Conservation (phyloP, 2,113 vertebrate species). For the Bos indicus region DNA sequence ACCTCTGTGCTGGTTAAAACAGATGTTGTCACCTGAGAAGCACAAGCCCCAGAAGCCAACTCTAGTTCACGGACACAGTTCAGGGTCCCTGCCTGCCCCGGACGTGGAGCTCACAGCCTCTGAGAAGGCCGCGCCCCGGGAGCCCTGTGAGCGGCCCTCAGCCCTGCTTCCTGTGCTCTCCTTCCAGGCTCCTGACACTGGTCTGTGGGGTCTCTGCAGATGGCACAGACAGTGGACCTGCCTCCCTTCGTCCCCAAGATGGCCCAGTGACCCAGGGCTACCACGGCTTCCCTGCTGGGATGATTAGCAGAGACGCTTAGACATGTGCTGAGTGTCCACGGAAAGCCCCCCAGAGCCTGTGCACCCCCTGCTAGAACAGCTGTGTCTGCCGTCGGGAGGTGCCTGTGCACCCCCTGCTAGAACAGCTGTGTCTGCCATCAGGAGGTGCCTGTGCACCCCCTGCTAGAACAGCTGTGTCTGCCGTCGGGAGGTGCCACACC, state of each 20-base stretch:
- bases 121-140: not conserved
- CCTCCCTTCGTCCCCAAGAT: not conserved
- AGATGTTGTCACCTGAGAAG: not conserved
- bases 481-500: fast-evolving
- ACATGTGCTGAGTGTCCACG: fast-evolving
- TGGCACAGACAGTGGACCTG: not conserved
- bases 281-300: not conserved
- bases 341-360: not conserved
- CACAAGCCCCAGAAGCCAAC: not conserved
- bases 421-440: not conserved
- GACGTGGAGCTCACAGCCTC: not conserved
- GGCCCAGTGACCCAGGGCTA: not conserved
- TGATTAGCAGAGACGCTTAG: too few relatives aligned
- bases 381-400: not conserved
- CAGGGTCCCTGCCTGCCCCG: not conserved
- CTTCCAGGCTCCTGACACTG: not conserved
- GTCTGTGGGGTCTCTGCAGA: not conserved
- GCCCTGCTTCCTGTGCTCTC: not conserved
- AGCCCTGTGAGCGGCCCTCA: not conserved
- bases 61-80: not conserved
- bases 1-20: not conserved
- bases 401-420: not conserved
- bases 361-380: not conserved
- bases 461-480: not conserved
- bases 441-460: not conserved